These are phyloP conservation scores for Macaca fascicularis DNA, from an alignment of 2,113 vertebrate genomes.

Conservation along the genomic window DNA sequence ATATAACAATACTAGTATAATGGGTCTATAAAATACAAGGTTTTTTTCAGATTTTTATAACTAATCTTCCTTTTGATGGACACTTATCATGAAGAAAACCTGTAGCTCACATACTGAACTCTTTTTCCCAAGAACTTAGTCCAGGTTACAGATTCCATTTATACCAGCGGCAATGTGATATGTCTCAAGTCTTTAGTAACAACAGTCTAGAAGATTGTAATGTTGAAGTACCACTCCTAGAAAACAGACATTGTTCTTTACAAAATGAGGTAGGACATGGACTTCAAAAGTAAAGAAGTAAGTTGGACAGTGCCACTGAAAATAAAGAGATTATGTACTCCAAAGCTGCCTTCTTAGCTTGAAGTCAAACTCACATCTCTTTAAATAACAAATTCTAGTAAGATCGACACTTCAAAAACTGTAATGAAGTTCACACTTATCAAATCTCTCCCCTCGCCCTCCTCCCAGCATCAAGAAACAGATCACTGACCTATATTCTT, in stretches of 20 bases:
- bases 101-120: constrained; percentile 19
- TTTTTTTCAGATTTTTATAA: not conserved
- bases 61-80: constrained; percentile 1
- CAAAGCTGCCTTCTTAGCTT: not conserved
- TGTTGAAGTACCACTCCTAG: not conserved
- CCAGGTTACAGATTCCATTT: not conserved
- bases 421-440: constrained; percentile 6
- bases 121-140: constrained; percentile 11
- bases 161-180: not conserved
- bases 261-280: not conserved
- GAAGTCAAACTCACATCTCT: not conserved
- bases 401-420: not conserved
- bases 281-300: not conserved
- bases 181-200: not conserved
- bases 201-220: not conserved
- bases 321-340: not conserved
- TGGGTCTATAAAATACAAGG: not conserved
- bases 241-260: constrained; percentile 7
- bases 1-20: not conserved
- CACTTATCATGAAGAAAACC: not conserved
- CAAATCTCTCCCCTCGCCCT: not conserved
- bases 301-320: not conserved
- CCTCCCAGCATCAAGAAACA: not conserved
- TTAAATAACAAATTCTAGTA: constrained; percentile 33
- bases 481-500: not conserved